These are phyloP conservation scores for Gallinago solitaria DNA, from an alignment of 2,797 vertebrate species.

Conservation along the genomic window DNA sequence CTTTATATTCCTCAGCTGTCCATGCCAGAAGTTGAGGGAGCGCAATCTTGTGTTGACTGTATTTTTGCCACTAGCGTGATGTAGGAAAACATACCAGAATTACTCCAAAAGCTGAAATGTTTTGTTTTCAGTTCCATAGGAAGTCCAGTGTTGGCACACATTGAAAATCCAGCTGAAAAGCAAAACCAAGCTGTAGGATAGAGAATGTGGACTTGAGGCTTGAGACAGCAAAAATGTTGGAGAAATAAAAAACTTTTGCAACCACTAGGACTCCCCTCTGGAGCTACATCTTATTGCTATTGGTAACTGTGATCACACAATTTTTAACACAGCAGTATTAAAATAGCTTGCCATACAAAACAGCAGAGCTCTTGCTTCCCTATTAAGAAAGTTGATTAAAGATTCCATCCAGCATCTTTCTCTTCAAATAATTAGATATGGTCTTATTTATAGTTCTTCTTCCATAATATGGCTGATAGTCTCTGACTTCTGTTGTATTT, in stretches of 20 bases:
- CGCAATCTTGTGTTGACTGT: background rate
- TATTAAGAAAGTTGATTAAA: slow-evolving; percentile 61
- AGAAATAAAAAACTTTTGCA: slow-evolving; percentile 70
- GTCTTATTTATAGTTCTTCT: slow-evolving; percentile 48
- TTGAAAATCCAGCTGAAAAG: slow-evolving; percentile 50
- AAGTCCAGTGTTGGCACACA: slow-evolving; percentile 6
- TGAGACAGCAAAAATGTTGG: slow-evolving; percentile 56
- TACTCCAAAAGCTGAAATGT: background rate
- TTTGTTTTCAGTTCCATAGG: slow-evolving; percentile 34
- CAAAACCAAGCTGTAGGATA: slow-evolving; percentile 22
- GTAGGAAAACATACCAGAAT: background rate
- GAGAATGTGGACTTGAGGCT: slow-evolving; percentile 45
- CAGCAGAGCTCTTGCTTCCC: background rate
- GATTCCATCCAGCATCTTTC: slow-evolving; percentile 38
- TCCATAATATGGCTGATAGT: slow-evolving; percentile 21
- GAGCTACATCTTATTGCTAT: slow-evolving; percentile 51
- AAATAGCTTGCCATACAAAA: slow-evolving; percentile 46
- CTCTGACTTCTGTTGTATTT: slow-evolving; percentile 51
- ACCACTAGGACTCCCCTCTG: slow-evolving; percentile 47
- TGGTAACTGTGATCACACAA: slow-evolving; percentile 26
- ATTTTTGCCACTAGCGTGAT: background rate
- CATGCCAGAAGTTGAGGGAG: slow-evolving; percentile 6
- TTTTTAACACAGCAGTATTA: slow-evolving; percentile 47
- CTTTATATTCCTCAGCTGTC: slow-evolving; percentile 30
- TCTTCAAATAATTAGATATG: slow-evolving; percentile 52